Conservation (phyloP, 2,888 invertebrate genomes). For the Dynastes maya region DNA sequence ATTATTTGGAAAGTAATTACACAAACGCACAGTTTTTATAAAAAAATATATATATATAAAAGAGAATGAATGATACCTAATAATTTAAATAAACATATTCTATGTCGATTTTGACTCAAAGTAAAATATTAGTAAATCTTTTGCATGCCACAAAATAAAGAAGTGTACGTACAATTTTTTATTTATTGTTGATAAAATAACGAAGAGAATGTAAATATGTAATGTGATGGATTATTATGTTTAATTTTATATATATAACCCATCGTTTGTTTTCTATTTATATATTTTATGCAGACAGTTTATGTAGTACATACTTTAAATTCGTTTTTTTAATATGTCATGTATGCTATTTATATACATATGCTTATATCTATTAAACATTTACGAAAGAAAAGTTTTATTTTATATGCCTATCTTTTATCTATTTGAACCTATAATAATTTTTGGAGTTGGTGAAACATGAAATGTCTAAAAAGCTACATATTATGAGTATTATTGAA, state of each 20-base stretch:
- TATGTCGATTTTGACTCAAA: not conserved
- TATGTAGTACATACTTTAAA: not conserved
- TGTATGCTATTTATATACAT: slow-evolving; percentile 28
- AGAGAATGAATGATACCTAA: not conserved
- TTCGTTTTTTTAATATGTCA: not conserved
- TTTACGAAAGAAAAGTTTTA: slow-evolving; percentile 34
- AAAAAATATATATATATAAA: not conserved
- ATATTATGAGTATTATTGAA: no score
- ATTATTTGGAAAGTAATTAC: slow-evolving; percentile 31
- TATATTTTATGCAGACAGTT: slow-evolving; percentile 8
- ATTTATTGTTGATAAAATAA: not conserved
- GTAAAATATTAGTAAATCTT: not conserved
- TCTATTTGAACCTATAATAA: no score
- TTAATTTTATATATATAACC: not conserved
- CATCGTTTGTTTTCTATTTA: not conserved
- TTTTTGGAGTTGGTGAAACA: no score
- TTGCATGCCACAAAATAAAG: not conserved
- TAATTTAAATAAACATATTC: not conserved
- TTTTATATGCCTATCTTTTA: not conserved
- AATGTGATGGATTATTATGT: slow-evolving; percentile 18
- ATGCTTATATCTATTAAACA: slow-evolving; percentile 41
- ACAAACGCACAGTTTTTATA: slow-evolving; percentile 44
- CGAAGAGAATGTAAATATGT: slow-evolving; percentile 7
- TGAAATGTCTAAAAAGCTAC: no score
- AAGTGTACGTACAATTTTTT: slow-evolving; percentile 5